Conservation (phyloP, 1,140 invertebrate species). For the Zaprionus ghesquierei region DNA sequence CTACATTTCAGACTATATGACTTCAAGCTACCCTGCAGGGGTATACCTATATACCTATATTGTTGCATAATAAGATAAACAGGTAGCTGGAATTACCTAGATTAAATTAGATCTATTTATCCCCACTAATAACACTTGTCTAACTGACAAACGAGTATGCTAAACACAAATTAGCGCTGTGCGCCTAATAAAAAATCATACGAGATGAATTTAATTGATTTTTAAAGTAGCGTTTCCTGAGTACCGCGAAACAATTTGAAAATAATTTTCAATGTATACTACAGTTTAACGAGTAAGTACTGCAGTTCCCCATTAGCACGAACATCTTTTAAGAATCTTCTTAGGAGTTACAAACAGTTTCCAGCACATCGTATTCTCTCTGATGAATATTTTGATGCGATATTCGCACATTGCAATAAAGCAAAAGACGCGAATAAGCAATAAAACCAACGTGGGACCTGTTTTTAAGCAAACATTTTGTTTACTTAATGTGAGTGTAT, state of each 20-base stretch:
- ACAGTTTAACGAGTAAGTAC: neutral
- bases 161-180: neutral
- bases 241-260: neutral
- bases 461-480: constrained; percentile 21
- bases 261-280: neutral
- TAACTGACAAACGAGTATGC: neutral
- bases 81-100: too few relatives aligned
- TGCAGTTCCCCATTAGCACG: neutral
- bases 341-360: neutral
- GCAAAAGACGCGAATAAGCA: neutral
- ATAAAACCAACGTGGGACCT: constrained; percentile 12
- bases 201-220: neutral
- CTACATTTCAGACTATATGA: neutral
- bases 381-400: neutral
- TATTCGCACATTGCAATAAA: neutral
- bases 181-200: neutral
- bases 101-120: too few relatives aligned
- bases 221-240: neutral
- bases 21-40: neutral
- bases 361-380: neutral
- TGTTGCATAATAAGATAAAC: too few relatives aligned
- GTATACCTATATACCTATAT: too few relatives aligned
- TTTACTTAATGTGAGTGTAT: too few relatives aligned
- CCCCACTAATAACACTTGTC: neutral
- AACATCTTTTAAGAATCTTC: neutral